phyloP scores from a whole-genome alignment of 2,888 invertebrate genomes.

The Cataglyphis albicans region DNA sequence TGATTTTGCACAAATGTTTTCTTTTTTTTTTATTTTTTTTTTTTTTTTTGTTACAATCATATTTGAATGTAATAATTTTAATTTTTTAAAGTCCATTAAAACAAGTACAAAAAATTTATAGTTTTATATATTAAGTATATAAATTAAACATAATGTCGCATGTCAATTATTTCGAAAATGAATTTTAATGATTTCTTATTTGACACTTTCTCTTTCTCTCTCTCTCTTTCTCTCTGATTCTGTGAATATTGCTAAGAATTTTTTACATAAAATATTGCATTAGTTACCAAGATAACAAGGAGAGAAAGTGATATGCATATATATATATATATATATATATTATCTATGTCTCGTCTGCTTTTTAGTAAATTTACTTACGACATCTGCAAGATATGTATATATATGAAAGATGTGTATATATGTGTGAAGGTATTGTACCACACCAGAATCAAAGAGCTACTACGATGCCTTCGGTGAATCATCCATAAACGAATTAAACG shows the following conservation, averaged over 20 bases:
- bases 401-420: background rate
- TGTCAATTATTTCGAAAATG: background rate
- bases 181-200: background rate
- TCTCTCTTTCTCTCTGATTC: background rate
- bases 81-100: background rate
- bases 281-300: background rate
- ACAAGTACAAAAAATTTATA: background rate
- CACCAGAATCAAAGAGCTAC: conserved; percentile 82
- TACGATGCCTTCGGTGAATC: conserved; percentile 80
- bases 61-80: background rate
- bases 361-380: background rate
- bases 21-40: background rate
- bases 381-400: conserved; percentile 6
- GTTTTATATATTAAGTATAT: background rate
- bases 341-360: background rate
- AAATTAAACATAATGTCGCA: background rate
- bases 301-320: background rate
- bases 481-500: conserved; percentile 66
- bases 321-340: background rate
- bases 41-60: background rate
- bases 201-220: background rate
- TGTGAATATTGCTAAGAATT: background rate
- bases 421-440: conserved; percentile 74
- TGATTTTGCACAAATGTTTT: background rate
- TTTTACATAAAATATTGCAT: background rate